Evolutionary conservation across 2,113 vertebrate species (phyloP), one percentile per base, ranked within the genome.

Genomic region (Trichomycterus rosablanca): DNA sequence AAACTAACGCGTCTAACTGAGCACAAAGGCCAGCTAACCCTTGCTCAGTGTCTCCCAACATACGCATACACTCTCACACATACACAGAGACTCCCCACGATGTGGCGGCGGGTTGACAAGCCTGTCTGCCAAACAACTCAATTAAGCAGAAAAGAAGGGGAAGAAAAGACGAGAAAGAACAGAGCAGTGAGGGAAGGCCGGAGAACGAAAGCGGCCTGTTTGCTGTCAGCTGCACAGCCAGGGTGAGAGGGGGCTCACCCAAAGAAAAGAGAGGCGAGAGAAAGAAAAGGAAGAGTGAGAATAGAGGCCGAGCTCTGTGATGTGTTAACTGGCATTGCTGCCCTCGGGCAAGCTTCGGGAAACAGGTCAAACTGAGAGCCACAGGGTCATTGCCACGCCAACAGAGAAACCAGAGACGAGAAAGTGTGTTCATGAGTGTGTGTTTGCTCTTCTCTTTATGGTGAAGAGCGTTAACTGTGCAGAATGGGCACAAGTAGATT

Each of bases 111-210:
- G n/a, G n/a, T n/a, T n/a, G n/a, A n/a, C n/a, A n/a, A n/a, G n/a
- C n/a, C n/a, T n/a, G 85, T 80, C 86, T 84, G 83, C 85, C 83
- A 86, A 85, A 88, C 81, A 86, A 87, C 86, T 88, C 82, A 87
- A 89, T 89, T 87, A 87, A 86, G 80, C 76, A 84, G 79, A 85
- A 84, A 81, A 77, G 78, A 77, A 83, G 48, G 80, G 79, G 75
- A 76, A 83, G 78, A 82, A 70, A 80, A 80, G 76, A 81, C 66
- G 66, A 86, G 74, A 70, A 77, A 75, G 80, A 86, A 85, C 81
- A 83, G 73, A 80, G 73, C 73, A 78, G 63, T 7, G 30, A 71
- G 58, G 78, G 81, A 79, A 70, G 78, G 79, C 35, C 73, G 81
- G 80, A 69, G 68, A 81, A 79, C 77, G 76, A 67, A 57, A 75